phyloP scores from a whole-genome alignment of 2,797 vertebrate genomes.

The Manis crassicaudata region DNA sequence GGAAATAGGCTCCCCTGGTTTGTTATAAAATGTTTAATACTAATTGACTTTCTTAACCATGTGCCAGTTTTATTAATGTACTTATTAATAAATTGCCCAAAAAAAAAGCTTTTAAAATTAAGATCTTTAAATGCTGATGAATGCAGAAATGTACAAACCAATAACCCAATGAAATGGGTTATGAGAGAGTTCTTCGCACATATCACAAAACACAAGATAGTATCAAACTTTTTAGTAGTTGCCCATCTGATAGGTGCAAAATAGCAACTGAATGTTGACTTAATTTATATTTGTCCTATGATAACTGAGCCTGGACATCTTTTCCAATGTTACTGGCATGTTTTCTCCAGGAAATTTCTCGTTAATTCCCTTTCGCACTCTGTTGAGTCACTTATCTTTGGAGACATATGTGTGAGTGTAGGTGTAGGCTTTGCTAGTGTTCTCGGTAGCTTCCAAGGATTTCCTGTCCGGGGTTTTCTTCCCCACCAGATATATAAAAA shows the following conservation, averaged over 20 bases:
- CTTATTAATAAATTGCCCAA: neutral
- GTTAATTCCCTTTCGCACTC: neutral
- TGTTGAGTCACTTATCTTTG: neutral
- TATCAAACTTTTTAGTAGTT: neutral
- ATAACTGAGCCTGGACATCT: neutral
- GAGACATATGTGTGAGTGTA: rapidly evolving
- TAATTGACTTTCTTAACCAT: neutral
- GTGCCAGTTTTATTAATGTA: neutral
- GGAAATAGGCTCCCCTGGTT: neutral
- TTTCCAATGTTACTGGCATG: neutral
- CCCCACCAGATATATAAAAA: neutral
- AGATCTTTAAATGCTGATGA: neutral
- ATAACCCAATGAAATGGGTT: neutral
- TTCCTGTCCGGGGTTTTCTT: neutral
- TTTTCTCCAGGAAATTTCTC: neutral
- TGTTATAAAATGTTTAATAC: neutral
- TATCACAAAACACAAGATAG: neutral
- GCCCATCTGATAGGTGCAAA: neutral
- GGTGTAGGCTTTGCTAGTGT: neutral
- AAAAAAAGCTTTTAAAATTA: neutral
- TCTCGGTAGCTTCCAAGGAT: neutral
- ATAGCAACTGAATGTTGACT: neutral
- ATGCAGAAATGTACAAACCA: neutral
- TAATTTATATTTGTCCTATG: neutral
- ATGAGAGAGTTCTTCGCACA: neutral